Evolutionary conservation across 1,140 invertebrate species (phyloP), one percentile per base, ranked within the genome.

Genomic region (Antheraea pernyi): DNA sequence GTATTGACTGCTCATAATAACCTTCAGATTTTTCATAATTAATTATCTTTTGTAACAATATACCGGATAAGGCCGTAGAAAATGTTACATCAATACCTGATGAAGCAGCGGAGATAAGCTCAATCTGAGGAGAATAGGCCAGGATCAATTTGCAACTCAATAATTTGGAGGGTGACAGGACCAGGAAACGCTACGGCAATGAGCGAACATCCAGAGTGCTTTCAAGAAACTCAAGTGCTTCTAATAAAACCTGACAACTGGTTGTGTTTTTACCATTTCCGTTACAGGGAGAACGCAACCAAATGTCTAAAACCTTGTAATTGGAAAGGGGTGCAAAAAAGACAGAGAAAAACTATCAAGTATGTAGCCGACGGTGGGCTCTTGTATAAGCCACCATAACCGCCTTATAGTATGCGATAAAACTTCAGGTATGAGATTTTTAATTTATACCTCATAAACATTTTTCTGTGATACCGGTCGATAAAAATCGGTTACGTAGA

Each of bases 361-460:
- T 22, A 64, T 71, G 48, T 69, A 68, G 68, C n/a, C 65, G 13
- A 36, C 19, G 71, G 39, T 62, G 69, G 71, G 60, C 9, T 16
- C 13, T 53, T 73, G 62, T 11, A 30, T 36, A 42, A 59, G 16
- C 0, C n/a, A n/a, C n/a, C n/a, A n/a, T n/a, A n/a, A n/a, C n/a
- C n/a, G n/a, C n/a, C n/a, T n/a, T n/a, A n/a, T 78, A 58, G 60
- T 86, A 5, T 74, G 10, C 0, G 79, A 84, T 36, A 37, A 11
- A 19, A 68, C 61, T 16, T 72, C 66, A 63, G 65, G 68, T 13
- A 53, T 71, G 9, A 68, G 53, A 19, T 79, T 75, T 71, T 71
- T 84, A 18, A 61, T 85, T 7, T 82, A 86, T 61, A 84, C 80
- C 6, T 83, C 81, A 11, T 74, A 81, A 0, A 81, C n/a, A 82